phyloP scores from a whole-genome alignment of 1,140 invertebrate species.

The Drosophila lowei region DNA sequence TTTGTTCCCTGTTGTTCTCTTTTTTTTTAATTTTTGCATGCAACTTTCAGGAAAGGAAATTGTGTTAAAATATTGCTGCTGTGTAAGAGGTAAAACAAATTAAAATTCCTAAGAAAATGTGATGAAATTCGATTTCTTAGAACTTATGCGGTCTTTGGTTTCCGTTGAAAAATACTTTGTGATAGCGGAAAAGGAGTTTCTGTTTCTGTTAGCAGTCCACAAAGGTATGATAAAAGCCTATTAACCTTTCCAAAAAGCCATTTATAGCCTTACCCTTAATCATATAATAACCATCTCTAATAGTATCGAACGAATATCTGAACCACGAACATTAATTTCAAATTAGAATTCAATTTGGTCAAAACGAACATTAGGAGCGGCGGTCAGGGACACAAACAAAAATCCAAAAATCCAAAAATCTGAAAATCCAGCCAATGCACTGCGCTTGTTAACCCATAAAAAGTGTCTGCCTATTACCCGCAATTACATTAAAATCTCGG shows the following conservation, averaged over 20 bases:
- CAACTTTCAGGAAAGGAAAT: conserved; percentile 9
- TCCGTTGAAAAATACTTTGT: too few species aligned
- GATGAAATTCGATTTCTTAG: not conserved
- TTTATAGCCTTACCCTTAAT: too few species aligned
- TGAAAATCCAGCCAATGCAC: conserved; percentile 7
- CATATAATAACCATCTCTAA: too few species aligned
- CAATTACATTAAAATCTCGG: conserved; percentile 65
- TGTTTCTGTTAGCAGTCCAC: too few species aligned
- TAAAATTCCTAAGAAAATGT: not conserved
- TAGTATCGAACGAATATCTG: not conserved
- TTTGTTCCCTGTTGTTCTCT: too few species aligned
- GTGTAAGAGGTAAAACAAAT: conserved; percentile 7
- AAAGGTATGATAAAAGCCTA: too few species aligned
- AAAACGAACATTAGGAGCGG: conserved; percentile 47
- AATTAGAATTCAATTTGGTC: conserved; percentile 59
- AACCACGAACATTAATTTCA: conserved; percentile 39
- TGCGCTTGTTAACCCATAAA: conserved; percentile 54
- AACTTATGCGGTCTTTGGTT: too few species aligned
- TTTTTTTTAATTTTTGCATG: conserved; percentile 10
- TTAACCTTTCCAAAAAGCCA: too few species aligned
- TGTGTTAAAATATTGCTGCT: conserved; percentile 2
- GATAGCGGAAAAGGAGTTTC: too few species aligned
- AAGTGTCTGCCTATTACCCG: conserved; percentile 60
- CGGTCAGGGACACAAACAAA: conserved; percentile 24
- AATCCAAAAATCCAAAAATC: not conserved